Base-by-base conservation (phyloP, 2,888 invertebrate species). In the Palloptera scutellata region DNA sequence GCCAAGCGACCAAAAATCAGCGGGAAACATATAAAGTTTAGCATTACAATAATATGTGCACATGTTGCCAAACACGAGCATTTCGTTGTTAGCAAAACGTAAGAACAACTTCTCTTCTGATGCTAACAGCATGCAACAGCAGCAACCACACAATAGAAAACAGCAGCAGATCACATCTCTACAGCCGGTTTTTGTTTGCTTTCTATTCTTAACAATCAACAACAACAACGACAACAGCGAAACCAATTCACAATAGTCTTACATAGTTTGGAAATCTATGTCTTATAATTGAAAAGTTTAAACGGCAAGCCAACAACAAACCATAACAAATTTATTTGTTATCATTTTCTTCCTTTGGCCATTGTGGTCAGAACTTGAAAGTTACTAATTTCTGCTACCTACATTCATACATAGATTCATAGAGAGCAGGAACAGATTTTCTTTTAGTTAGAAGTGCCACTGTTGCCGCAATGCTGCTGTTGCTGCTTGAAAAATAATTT, bases 331-430 rank as follows among this genome's bases (percentile, higher is more conserved):
- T 30, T 30, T 30, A 30, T 30, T 30, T 30, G 30, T 30, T 30
- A 30, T 30, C 2, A 30, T 30, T 30, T 30, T 30, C 30, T 30
- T 30, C 30, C 48, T n/a, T n/a, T 48, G 48, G 48, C 48, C 13
- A 15, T 52, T 30, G n/a, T 41, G 41, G 20, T 40, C 53, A 59
- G 53, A 59, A 64, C 64, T 59, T 43, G 59, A 64, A 64, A 64
- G 53, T 59, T 64, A 52, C 59, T 58, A 40, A 58, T 59, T 57
- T 48, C 43, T 30, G 2, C 30, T 30, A n/a, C n/a, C n/a, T n/a
- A n/a, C n/a, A n/a, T n/a, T n/a, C n/a, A n/a, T n/a, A n/a, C n/a
- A n/a, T n/a, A 30, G 30, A 30, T 20, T 30, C 59, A 42, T 42
- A 40, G 52, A 53, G 40, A 20, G 17, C 52, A 40, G 41, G 17